These are phyloP conservation scores for Clarias batrachus DNA, from an alignment of 2,113 vertebrate species.

Conservation along the genomic window DNA sequence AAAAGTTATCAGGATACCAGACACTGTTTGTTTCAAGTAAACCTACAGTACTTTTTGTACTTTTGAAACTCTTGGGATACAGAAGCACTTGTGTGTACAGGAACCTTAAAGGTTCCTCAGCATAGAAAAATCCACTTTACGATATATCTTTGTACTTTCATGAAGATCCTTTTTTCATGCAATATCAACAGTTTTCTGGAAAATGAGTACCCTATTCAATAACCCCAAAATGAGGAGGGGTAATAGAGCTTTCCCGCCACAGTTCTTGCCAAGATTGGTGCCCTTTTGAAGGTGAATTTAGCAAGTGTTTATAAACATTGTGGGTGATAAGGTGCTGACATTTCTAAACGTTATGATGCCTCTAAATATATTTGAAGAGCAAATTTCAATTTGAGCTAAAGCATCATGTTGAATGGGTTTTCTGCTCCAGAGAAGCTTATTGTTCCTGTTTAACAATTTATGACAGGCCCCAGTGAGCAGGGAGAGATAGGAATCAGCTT, in stretches of 20 bases:
- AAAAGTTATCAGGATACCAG: background rate
- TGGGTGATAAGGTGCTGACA: conserved; percentile 46
- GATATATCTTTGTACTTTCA: background rate
- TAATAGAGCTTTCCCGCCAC: background rate
- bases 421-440: conserved; percentile 64
- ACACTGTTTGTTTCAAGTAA: background rate
- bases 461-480: conserved; percentile 53
- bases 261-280: conserved; percentile 25
- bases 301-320: conserved; percentile 29
- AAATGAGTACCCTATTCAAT: conserved; percentile 12
- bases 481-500: conserved; percentile 53
- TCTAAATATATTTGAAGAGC: conserved; percentile 46
- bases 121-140: conserved; percentile 13
- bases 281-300: conserved; percentile 42
- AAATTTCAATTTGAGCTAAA: conserved; percentile 46
- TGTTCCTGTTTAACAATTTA: conserved; percentile 66
- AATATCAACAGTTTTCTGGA: conserved; percentile 13
- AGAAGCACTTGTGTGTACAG: too few relatives aligned
- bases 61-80: too few relatives aligned
- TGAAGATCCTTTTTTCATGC: background rate
- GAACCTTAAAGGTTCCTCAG: background rate
- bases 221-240: background rate
- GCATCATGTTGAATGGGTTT: conserved; percentile 49
- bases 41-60: too few relatives aligned
- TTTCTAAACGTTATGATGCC: conserved; percentile 35